Percentiles rank a stretch among this genome's conserved stretches.
These are phyloP conservation scores for Acomys russatus DNA, from an alignment of 2,797 vertebrate genomes.

Conservation along the genomic window DNA sequence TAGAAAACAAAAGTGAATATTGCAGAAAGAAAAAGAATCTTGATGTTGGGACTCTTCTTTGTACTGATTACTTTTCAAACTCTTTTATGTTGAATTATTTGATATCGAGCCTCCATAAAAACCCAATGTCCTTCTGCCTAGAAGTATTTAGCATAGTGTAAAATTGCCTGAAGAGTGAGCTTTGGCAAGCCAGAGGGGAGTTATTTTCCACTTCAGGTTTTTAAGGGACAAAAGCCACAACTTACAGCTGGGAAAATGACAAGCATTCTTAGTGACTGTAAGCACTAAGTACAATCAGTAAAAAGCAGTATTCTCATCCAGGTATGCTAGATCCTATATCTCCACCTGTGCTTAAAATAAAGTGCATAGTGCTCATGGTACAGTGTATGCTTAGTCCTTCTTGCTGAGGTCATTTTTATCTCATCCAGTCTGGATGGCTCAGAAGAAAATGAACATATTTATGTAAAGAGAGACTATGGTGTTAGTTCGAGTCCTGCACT, in stretches of 20 bases:
- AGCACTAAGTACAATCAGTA: background rate
- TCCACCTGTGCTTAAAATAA: constrained; percentile 51
- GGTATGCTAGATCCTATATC: background rate
- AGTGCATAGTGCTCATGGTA: constrained; percentile 30
- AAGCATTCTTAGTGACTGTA: background rate
- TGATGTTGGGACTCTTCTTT: background rate
- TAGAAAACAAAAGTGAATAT: background rate
- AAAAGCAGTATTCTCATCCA: constrained; percentile 14
- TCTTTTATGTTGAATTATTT: background rate
- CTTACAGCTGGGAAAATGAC: background rate
- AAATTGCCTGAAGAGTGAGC: background rate
- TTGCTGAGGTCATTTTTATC: constrained; percentile 61
- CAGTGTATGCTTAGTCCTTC: constrained; percentile 21
- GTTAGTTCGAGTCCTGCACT: constrained; percentile 28
- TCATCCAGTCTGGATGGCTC: constrained; percentile 50
- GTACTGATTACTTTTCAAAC: background rate
- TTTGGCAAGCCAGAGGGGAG: background rate
- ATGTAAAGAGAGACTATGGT: constrained; percentile 21
- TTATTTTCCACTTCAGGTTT: background rate
- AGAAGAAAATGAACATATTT: constrained; percentile 60
- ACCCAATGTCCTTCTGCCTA: background rate
- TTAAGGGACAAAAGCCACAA: background rate
- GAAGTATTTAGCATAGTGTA: background rate
- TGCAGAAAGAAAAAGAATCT: background rate
- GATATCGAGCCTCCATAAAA: background rate